Conservation (phyloP, 2,888 invertebrate genomes). For the Drosophila aldrichi region DNA sequence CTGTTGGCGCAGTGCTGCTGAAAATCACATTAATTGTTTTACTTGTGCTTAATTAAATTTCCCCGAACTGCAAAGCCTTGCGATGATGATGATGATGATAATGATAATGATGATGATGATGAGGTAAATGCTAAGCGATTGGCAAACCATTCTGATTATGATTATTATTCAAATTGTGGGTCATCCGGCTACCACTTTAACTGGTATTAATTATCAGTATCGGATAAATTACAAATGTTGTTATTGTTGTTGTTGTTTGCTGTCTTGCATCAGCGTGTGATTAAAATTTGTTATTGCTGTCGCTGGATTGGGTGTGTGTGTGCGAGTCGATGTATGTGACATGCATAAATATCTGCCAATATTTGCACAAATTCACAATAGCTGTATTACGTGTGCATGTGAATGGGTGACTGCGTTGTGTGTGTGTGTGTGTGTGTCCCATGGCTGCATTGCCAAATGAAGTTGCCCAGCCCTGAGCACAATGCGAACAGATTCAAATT, state of each 20-base stretch:
- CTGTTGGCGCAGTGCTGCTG: slow-evolving; percentile 41
- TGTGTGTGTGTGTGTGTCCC: slow-evolving; percentile 30
- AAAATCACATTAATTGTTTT: slow-evolving; percentile 68
- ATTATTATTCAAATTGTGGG: slow-evolving; percentile 23
- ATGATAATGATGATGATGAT: no score
- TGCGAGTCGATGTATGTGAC: slow-evolving; percentile 50
- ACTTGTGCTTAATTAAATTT: slow-evolving; percentile 68
- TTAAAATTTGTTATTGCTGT: slow-evolving; percentile 41
- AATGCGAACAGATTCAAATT: slow-evolving; percentile 63
- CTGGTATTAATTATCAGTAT: slow-evolving; percentile 28
- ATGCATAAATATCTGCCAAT: slow-evolving; percentile 72
- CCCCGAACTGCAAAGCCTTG: slow-evolving; percentile 38
- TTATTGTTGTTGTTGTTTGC: slow-evolving; percentile 3
- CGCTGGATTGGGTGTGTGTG: slow-evolving; percentile 36
- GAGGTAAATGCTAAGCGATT: slow-evolving; percentile 32
- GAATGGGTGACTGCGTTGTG: neutral
- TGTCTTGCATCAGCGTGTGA: slow-evolving; percentile 23
- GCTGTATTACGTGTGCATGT: slow-evolving; percentile 1
- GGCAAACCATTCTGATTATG: slow-evolving; percentile 28
- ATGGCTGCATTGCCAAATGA: slow-evolving; percentile 44
- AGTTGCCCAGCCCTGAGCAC: slow-evolving; percentile 47
- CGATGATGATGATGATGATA: neutral
- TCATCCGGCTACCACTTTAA: slow-evolving; percentile 4
- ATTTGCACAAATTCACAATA: slow-evolving; percentile 58
- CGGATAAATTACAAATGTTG: slow-evolving; percentile 7